Evolutionary conservation across 2,113 vertebrate species (phyloP), one percentile per base, ranked within the genome.

Genomic region (Mus pahari): DNA sequence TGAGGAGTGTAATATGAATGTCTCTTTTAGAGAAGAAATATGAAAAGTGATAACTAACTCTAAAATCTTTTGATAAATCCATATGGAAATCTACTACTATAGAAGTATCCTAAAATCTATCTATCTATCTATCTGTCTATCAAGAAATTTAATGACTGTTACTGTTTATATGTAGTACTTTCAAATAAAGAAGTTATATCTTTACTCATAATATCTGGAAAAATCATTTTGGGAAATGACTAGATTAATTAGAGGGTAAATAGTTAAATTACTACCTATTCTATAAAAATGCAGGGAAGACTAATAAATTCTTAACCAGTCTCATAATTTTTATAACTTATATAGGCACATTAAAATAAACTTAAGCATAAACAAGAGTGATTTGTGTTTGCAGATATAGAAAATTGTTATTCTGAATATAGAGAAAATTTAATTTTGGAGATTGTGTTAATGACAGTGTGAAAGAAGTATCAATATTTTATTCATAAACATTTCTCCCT

Each of bases 261-360:
- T 86, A 90, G 28, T 89, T 66, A 94, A 70, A 19, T 68, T 70
- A 50, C 84, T 93, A 88, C 4, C 3, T 91, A 26, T 89, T 50
- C 77, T 5, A 28, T n/a, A 71, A 36, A 90, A 96, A 89, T 91
- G 1, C 39, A 95, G 5, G 53, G 71, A 82, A 28, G 24, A 64
- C n/a, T 90, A 26, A 42, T 28, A 87, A n/a, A 74, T 91, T 78
- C 31, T 74, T 93, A 8, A 81, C 1, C 33, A 0, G 53, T 48
- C 42, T 58, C 48, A 84, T 45, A 22, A 60, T 14, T 60, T 89
- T 78, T 86, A 17, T 96, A 79, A 95, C 36, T 71, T 89, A 92
- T 93, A 45, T 0, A 36, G 22, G 13, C 0, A 86, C 33, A n/a
- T 55, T 3, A 60, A 48, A 94, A 26, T 64, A 82, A 45, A 70